Percentiles rank a stretch among this genome's conserved stretches.
Evolutionary conservation across 64 coral and sea anemone species (phyloP).

Genomic region (Acropora tenuis): DNA sequence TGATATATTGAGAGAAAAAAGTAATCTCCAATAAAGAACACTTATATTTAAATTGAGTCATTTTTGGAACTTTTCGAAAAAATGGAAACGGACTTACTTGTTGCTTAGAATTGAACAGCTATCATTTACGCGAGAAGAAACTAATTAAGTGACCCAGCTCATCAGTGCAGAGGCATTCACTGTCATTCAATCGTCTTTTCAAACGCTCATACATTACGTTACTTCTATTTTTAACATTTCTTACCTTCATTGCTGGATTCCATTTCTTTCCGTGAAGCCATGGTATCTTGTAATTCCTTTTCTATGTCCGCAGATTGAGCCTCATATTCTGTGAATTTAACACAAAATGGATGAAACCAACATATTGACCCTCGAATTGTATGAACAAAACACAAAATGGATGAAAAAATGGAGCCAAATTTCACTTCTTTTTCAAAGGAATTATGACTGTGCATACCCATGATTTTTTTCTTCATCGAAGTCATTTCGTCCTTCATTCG

Average conservation of each 20-base stretch:
- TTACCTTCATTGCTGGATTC: conserved; percentile 93
- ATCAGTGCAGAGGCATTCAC: no score
- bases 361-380: conserved; percentile 84
- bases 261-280: conserved; percentile 79
- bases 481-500: conserved; percentile 92
- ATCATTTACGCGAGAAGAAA: no score
- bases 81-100: no score
- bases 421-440: background rate
- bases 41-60: no score
- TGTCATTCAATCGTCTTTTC: no score
- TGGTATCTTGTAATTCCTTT: conserved; percentile 84
- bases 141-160: no score
- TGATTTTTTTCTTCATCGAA: conserved; percentile 86
- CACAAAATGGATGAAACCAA: background rate
- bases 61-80: no score
- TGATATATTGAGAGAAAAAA: no score
- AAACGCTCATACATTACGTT: no score
- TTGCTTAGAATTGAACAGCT: no score
- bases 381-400: background rate
- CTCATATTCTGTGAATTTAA: conserved; percentile 71
- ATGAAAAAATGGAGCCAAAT: background rate
- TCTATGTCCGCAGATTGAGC: conserved; percentile 81
- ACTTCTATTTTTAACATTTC: no score
- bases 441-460: conserved; percentile 58
- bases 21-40: no score